Percentiles rank a stretch among this genome's conserved stretches.
phyloP scores from a whole-genome alignment of 2,888 invertebrate species.

The Malthinus flaveolus region DNA sequence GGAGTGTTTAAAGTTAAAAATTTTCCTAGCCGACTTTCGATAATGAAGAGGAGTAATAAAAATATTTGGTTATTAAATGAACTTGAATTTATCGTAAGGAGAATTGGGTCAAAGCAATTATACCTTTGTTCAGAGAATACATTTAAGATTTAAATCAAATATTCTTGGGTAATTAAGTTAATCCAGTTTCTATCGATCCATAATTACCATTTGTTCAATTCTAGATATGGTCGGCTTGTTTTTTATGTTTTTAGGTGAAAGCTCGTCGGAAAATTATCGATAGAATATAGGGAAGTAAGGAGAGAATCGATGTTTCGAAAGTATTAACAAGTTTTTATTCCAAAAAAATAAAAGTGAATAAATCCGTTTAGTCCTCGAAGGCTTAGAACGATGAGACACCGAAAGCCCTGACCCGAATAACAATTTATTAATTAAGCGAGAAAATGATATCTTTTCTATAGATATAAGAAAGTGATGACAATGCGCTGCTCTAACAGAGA shows the following conservation, averaged over 20 bases:
- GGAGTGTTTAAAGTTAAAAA: no score
- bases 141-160: conserved; percentile 32
- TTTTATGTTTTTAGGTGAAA: conserved; percentile 8
- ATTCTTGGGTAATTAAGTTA: conserved; percentile 35
- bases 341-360: conserved; percentile 15
- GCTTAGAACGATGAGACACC: conserved; percentile 18
- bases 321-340: conserved; percentile 16
- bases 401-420: conserved; percentile 36
- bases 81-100: conserved; percentile 10
- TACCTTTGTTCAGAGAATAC: conserved; percentile 33
- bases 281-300: conserved; percentile 8
- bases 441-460: conserved; percentile 37
- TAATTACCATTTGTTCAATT: conserved; percentile 39
- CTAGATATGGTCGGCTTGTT: conserved; percentile 12
- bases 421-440: conserved; percentile 40
- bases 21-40: no score
- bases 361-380: conserved; percentile 24
- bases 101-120: conserved; percentile 31
- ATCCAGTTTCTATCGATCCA: conserved; percentile 35
- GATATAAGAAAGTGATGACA: conserved; percentile 39
- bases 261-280: neutral
- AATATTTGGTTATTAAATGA: neutral
- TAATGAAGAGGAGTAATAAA: neutral
- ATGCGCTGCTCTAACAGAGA: conserved; percentile 34
- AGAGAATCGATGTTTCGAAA: conserved; percentile 8